A percentile compares a stretch with the other conserved stretches of the same genome.
Evolutionary conservation across 2,113 vertebrate genomes (phyloP).

Genomic region (Etia nguti): DNA sequence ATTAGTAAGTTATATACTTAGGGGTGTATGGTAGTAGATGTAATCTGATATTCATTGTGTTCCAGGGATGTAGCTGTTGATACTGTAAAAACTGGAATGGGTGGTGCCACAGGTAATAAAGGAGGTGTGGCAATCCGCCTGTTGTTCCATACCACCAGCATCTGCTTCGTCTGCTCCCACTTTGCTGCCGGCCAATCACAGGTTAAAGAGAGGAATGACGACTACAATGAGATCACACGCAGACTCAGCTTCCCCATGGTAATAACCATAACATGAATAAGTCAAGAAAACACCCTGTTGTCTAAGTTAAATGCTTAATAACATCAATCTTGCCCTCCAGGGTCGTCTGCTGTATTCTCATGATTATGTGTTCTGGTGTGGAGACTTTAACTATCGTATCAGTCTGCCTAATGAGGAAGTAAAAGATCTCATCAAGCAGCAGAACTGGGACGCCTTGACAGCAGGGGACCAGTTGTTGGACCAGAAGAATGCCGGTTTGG

Average conservation of each 20-base stretch:
- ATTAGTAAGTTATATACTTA: background rate
- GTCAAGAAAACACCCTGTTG: background rate
- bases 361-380: slow-evolving; percentile 98
- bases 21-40: background rate
- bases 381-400: slow-evolving; percentile 98
- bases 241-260: slow-evolving; percentile 96
- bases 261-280: background rate
- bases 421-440: slow-evolving; percentile 89
- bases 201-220: slow-evolving; percentile 96
- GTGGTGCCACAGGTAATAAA: slow-evolving; percentile 97
- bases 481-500: slow-evolving; percentile 90
- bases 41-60: background rate
- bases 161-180: slow-evolving; percentile 97
- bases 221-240: slow-evolving; percentile 92
- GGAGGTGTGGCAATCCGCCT: slow-evolving; percentile 94
- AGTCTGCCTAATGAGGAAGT: slow-evolving; percentile 94
- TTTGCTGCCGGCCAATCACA: slow-evolving; percentile 97
- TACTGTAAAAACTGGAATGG: slow-evolving; percentile 98
- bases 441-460: slow-evolving; percentile 91
- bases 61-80: slow-evolving; percentile 93
- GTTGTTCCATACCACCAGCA: slow-evolving; percentile 96
- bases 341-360: slow-evolving; percentile 94
- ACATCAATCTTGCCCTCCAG: slow-evolving; percentile 55
- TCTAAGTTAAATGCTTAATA: background rate
- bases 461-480: slow-evolving; percentile 91